These are phyloP conservation scores for Drosophila watanabei DNA, from an alignment of 1,140 invertebrate species.

Conservation along the genomic window DNA sequence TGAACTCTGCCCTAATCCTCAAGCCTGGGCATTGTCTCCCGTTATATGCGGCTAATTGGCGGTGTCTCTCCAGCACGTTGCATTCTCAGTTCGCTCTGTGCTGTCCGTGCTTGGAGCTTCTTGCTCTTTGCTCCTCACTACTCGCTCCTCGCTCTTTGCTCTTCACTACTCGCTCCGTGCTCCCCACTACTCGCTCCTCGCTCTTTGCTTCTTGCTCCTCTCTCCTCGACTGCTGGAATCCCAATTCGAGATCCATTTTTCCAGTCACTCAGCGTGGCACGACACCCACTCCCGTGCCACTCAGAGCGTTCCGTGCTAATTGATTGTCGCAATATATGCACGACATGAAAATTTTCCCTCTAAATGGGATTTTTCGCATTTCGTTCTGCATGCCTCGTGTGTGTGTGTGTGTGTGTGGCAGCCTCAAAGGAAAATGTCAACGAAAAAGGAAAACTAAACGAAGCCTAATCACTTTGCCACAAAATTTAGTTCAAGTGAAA, in stretches of 20 bases:
- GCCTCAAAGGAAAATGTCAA: constrained; percentile 27
- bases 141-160: constrained; percentile 11
- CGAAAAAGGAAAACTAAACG: constrained; percentile 33
- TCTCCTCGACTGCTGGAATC: constrained; percentile 5
- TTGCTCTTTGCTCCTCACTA: constrained; percentile 15
- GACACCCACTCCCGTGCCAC: neutral
- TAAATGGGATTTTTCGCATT: constrained; percentile 50
- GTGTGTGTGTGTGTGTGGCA: constrained; percentile 17
- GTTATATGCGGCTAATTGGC: constrained; percentile 80
- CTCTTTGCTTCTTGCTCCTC: no score
- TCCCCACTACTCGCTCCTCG: neutral
- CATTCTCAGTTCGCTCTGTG: constrained; percentile 11
- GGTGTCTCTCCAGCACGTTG: constrained; percentile 58
- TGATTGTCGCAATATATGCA: constrained; percentile 56
- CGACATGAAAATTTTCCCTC: constrained; percentile 50
- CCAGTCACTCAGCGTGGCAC: constrained; percentile 33
- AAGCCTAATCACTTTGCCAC: constrained; percentile 27
- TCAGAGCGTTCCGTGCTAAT: constrained; percentile 39
- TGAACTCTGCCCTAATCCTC: constrained; percentile 62
- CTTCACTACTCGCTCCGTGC: neutral
- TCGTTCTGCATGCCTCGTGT: constrained; percentile 26
- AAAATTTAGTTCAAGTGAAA: constrained; percentile 39
- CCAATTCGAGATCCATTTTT: constrained; percentile 37
- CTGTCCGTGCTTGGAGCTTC: neutral
- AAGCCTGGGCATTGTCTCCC: constrained; percentile 64